phyloP scores from a whole-genome alignment of 2,113 vertebrate species.

The Pygathrix nemaeus region DNA sequence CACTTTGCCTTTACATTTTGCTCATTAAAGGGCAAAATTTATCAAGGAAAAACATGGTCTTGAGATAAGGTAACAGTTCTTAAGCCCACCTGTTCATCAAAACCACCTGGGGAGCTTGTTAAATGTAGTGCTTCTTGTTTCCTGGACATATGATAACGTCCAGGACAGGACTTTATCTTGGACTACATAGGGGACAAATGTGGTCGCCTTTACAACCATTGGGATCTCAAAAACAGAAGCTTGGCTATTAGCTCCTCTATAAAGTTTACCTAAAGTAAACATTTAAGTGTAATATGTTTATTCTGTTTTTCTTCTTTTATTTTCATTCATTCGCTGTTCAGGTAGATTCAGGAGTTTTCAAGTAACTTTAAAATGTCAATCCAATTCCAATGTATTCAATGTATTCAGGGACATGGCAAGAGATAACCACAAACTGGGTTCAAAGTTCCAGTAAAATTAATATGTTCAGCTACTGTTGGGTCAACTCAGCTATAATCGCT shows the following conservation, averaged over 20 bases:
- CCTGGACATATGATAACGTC: background rate
- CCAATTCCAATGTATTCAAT: slow-evolving; percentile 32
- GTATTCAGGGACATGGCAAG: background rate
- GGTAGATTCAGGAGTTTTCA: background rate
- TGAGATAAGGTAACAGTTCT: slow-evolving; percentile 38
- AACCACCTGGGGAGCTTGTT: slow-evolving; percentile 4
- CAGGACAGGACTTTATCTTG: background rate
- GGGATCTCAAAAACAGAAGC: background rate
- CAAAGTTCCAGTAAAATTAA: slow-evolving; percentile 59
- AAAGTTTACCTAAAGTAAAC: slow-evolving; percentile 3
- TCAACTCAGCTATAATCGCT: slow-evolving; percentile 1
- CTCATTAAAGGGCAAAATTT: too few relatives aligned
- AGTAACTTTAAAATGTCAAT: slow-evolving; percentile 34
- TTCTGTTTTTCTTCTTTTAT: background rate
- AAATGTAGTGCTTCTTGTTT: background rate
- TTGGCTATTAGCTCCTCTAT: background rate
- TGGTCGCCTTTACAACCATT: background rate
- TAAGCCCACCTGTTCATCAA: slow-evolving; percentile 37
- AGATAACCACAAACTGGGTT: slow-evolving; percentile 47
- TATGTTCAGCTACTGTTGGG: background rate
- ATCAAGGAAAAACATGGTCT: background rate
- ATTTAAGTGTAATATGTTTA: slow-evolving; percentile 23
- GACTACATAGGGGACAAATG: background rate
- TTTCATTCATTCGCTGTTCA: background rate
- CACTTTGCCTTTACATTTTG: background rate